Percentiles rank a stretch among this genome's conserved stretches.
Evolutionary conservation across 2,888 invertebrate genomes (phyloP).

Genomic region (Lepidochrysops patricia): DNA sequence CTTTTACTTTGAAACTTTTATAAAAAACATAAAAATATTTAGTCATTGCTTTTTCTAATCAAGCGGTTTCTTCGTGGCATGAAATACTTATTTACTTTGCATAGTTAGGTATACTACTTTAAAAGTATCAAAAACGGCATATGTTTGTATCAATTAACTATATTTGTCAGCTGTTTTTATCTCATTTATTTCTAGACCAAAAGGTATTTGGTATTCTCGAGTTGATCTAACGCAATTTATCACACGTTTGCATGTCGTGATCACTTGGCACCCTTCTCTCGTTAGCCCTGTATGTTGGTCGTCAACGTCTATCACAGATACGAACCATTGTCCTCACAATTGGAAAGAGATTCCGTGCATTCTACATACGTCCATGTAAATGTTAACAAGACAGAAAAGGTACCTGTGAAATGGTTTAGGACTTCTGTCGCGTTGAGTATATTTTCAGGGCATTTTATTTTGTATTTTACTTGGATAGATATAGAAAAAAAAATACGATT

Average conservation of each 20-base stretch:
- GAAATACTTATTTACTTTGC: no score
- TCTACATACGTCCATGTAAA: not conserved
- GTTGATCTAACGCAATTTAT: constrained; percentile 19
- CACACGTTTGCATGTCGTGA: constrained; percentile 27
- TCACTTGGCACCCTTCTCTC: constrained; percentile 60
- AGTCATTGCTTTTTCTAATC: no score
- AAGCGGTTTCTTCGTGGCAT: no score
- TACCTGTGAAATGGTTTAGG: not conserved
- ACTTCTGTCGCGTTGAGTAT: not conserved
- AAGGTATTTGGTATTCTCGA: not conserved
- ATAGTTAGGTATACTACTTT: no score
- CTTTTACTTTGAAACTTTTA: no score
- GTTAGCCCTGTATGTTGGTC: constrained; percentile 68
- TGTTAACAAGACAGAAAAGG: not conserved
- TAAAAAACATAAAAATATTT: no score
- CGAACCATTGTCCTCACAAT: constrained; percentile 37
- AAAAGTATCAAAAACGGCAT: no score
- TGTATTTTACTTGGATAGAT: no score
- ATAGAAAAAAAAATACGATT: no score
- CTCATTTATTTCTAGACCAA: not conserved
- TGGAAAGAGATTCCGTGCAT: constrained; percentile 32
- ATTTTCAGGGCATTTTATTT: not conserved
- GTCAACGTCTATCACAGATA: constrained; percentile 44
- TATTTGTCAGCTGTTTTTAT: no score
- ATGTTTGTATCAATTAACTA: no score